Percentiles rank a stretch among this genome's conserved stretches.
phyloP scores from a whole-genome alignment of 2,888 invertebrate genomes.

The Apodemia mormo region DNA sequence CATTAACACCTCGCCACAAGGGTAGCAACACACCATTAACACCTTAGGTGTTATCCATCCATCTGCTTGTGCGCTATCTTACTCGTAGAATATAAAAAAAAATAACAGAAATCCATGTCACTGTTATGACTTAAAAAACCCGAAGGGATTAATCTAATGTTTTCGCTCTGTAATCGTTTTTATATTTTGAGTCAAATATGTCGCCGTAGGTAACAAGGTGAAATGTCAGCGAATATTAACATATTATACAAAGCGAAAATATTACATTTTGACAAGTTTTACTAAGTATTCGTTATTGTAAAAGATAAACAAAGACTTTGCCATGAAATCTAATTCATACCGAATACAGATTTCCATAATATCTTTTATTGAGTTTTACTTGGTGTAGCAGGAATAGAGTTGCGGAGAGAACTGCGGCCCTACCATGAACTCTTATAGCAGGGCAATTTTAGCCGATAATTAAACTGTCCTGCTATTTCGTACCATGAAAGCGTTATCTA shows the following conservation, averaged over 20 bases:
- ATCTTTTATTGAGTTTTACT: background rate
- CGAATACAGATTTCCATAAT: background rate
- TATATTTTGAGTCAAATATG: too few species aligned
- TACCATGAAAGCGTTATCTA: too few species aligned
- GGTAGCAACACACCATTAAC: too few species aligned
- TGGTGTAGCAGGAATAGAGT: too few species aligned
- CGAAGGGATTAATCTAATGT: background rate
- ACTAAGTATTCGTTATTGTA: background rate
- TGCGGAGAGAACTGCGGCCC: too few species aligned
- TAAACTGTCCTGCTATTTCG: too few species aligned
- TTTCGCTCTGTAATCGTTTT: background rate
- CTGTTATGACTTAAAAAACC: background rate
- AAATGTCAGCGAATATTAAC: slow-evolving; percentile 6
- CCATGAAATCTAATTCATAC: background rate
- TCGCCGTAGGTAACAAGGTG: background rate
- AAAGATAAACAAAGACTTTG: background rate
- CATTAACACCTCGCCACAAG: too few species aligned
- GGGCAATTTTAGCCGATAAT: too few species aligned
- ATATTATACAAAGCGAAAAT: background rate
- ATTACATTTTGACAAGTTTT: background rate
- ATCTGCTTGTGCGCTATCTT: too few species aligned
- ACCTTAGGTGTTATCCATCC: too few species aligned
- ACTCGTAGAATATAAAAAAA: too few species aligned
- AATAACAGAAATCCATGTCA: background rate
- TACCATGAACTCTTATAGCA: too few species aligned